Conservation (phyloP, 1,140 invertebrate species). For the Scaptomyza montana region DNA sequence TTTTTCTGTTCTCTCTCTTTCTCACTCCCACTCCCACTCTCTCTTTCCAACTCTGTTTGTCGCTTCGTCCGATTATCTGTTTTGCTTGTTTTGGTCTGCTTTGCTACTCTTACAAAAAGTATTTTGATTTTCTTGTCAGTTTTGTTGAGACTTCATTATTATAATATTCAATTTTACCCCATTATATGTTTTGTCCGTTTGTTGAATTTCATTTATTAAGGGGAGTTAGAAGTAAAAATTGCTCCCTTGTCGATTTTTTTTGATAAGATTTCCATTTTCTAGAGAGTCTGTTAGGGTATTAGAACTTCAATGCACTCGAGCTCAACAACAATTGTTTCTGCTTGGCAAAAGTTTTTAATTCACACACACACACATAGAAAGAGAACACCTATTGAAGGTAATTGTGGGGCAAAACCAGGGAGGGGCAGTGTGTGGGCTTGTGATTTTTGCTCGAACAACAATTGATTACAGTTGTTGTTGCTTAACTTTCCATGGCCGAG, state of each 20-base stretch:
- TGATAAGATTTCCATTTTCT: too few species aligned
- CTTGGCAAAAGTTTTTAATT: slow-evolving; percentile 53
- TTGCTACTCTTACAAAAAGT: neutral
- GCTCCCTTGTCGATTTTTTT: neutral
- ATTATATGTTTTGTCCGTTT: neutral
- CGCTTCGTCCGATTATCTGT: neutral
- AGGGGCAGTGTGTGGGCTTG: slow-evolving; percentile 46
- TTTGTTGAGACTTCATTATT: too few species aligned
- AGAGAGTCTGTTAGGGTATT: neutral
- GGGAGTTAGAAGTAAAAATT: too few species aligned
- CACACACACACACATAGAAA: slow-evolving; percentile 5
- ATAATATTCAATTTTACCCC: too few species aligned
- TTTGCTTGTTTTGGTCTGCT: neutral
- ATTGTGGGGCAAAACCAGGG: slow-evolving; percentile 68
- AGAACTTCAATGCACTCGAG: slow-evolving; percentile 1
- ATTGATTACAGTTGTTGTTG: slow-evolving; percentile 70
- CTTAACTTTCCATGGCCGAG: slow-evolving; percentile 33
- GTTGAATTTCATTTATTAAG: neutral
- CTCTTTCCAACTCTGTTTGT: slow-evolving; percentile 7
- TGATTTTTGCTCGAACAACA: slow-evolving; percentile 75
- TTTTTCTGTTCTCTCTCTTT: slow-evolving; percentile 1
- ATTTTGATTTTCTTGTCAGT: neutral
- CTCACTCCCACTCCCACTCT: slow-evolving; percentile 4
- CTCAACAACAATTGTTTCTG: slow-evolving; percentile 22
- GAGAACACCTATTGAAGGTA: slow-evolving; percentile 58